Evolutionary conservation across 2,797 vertebrate genomes (phyloP), one percentile per base, ranked within the genome.

Genomic region (Neoniphon sammara): DNA sequence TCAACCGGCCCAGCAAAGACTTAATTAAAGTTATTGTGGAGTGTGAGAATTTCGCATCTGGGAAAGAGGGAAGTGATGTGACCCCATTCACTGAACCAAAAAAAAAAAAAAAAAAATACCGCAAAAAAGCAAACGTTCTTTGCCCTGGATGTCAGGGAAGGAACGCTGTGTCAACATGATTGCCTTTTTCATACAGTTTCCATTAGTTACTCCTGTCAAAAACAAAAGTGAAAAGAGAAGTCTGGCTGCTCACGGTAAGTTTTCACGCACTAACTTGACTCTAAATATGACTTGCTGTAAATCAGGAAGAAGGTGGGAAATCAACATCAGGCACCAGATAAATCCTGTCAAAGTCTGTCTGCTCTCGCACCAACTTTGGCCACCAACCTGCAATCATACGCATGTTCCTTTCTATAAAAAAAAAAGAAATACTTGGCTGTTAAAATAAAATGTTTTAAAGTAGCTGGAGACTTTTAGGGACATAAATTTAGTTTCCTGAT

Each of bases 11-110:
- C 53, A 62, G 50, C 42, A 18, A 17, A n/a, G 44, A n/a, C 23
- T 58, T 54, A 18, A 34, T 30, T 44, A 17, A 58, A 39, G 30
- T 47, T 23, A 58, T 17, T 23, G 52, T 12, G 39, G 39, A 36
- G 27, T 54, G 39, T 63, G 70, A 47, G 52, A 31, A 72, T 47
- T 64, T 30, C 17, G 31, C 18, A 46, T 46, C 25, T 57, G 23
- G 17, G 42, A 61, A 46, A 61, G 11, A 25, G 39, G 12, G 15
- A 23, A 46, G 7, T 61, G 39, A 42, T 14, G 39, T 42, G 39
- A 11, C 15, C 44, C 39, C 3, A 11, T 47, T 61, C 7, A 27
- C 7, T 25, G 59, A 58, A 17, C 31, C 27, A 8, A 27, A 4
- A 5, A 52, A 58, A 34, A 58, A 31, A 30, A 3, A 27, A 4